Conservation (phyloP, 2,113 vertebrate species). For the Podilymbus podiceps region DNA sequence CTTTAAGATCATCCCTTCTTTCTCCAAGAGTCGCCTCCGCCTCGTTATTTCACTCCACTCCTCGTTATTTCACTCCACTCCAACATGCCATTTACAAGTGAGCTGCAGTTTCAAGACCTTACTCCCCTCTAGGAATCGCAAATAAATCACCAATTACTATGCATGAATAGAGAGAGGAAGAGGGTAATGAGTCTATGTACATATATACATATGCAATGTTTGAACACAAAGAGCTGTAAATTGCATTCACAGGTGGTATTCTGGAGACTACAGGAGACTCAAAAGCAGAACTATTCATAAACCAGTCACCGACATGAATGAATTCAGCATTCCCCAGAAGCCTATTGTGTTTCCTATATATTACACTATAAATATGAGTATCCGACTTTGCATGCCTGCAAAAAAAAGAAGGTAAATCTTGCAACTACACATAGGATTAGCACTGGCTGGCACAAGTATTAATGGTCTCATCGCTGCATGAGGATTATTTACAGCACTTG, state of each 20-base stretch:
- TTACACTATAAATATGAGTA: conserved; percentile 65
- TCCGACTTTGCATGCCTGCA: conserved; percentile 35
- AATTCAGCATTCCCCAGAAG: conserved; percentile 53
- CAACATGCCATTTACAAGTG: not conserved
- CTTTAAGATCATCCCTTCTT: not conserved
- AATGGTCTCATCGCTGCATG: conserved; percentile 54
- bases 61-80: not conserved
- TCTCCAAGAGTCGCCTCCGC: not conserved
- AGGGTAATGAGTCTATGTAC: conserved; percentile 58
- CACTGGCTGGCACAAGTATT: conserved; percentile 58
- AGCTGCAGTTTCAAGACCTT: not conserved
- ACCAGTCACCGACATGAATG: conserved; percentile 51
- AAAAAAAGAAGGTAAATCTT: conserved; percentile 62
- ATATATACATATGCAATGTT: conserved; percentile 66
- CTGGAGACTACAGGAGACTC: conserved; percentile 47
- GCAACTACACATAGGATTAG: conserved; percentile 50
- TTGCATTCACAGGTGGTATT: conserved; percentile 66
- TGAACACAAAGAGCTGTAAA: conserved; percentile 61
- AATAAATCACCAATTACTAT: conserved; percentile 64
- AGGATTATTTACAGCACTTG: conserved; percentile 71
- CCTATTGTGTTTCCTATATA: conserved; percentile 65
- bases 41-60: not conserved
- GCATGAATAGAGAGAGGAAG: conserved; percentile 53
- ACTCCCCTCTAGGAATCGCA: conserved; percentile 20
- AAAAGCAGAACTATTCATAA: conserved; percentile 64